Base-by-base conservation (phyloP, 2,113 vertebrate genomes). In the Clupea harengus region DNA sequence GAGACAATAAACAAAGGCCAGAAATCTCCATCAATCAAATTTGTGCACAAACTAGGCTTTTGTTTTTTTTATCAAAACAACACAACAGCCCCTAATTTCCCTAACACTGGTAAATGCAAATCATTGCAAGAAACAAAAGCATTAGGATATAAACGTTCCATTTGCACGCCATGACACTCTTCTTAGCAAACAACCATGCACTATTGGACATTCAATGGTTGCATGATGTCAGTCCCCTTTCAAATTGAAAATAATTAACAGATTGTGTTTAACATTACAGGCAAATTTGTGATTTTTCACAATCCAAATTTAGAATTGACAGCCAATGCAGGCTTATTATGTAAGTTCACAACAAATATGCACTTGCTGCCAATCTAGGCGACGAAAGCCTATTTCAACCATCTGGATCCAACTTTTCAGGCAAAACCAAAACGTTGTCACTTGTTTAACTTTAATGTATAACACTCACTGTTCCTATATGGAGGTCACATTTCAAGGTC, bases 1-100 rank as follows among this genome's bases (percentile, higher is more conserved):
- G 83, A 88, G 81, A 89, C 87, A 82, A 85, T 64, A 18, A 85
- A 85, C 64, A 50, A 52, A 82, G 85, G 78, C 28, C 18, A 81
- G 44, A 84, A 54, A 18, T 54, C 67, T 78, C 72, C 44, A 78
- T 78, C 28, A 54, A 82, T 83, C 32, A 60, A 72, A 44, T 49
- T 83, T 72, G 54, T 45, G 7, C 45, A 85, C 44, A 83, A 82
- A 46, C 82, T 82, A 83, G 18, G 49, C 54, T 17, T 54, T 60
- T 17, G 32, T n/a, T 72, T 75, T 78, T 17, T 39, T 32, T 5
- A 39, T 78, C 72, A 78, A 78, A 78, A 78, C 67, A 75, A 75
- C 72, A 78, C 72, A 75, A 75, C 28, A 78, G 28, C 72, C 72
- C 72, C 44, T 84, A 86, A 28, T 64, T 39, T 18, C 82, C 46